Conservation (phyloP, 2,888 invertebrate genomes). For the Camptogramma bilineatum region DNA sequence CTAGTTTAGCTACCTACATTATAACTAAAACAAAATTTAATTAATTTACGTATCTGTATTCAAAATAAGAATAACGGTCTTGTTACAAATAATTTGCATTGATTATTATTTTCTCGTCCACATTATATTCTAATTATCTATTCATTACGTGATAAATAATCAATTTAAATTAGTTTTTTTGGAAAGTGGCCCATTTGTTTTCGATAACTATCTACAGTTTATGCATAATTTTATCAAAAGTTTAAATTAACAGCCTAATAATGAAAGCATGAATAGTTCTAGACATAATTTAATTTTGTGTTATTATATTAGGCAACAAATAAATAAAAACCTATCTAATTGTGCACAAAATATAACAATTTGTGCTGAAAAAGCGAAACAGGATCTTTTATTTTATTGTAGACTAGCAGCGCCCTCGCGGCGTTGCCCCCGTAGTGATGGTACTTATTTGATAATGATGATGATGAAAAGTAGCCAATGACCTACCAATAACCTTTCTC, state of each 20-base stretch:
- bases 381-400: no score
- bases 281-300: not conserved
- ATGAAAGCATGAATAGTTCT: not conserved
- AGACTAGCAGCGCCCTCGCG: no score
- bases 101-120: not conserved
- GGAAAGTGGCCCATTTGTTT: not conserved
- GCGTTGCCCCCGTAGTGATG: no score
- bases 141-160: not conserved
- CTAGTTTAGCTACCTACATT: not conserved
- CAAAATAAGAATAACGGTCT: not conserved
- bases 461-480: no score
- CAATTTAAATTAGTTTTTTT: conserved; percentile 2
- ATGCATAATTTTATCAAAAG: not conserved
- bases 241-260: not conserved
- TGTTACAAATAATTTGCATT: not conserved
- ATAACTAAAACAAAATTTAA: not conserved
- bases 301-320: no score
- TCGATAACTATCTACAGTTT: not conserved
- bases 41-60: not conserved
- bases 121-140: not conserved
- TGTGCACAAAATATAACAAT: no score
- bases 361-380: no score
- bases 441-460: no score
- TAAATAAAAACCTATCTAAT: no score
- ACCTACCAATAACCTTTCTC: no score